phyloP scores from a whole-genome alignment of 1,140 invertebrate genomes.

The Danaus melanippus region DNA sequence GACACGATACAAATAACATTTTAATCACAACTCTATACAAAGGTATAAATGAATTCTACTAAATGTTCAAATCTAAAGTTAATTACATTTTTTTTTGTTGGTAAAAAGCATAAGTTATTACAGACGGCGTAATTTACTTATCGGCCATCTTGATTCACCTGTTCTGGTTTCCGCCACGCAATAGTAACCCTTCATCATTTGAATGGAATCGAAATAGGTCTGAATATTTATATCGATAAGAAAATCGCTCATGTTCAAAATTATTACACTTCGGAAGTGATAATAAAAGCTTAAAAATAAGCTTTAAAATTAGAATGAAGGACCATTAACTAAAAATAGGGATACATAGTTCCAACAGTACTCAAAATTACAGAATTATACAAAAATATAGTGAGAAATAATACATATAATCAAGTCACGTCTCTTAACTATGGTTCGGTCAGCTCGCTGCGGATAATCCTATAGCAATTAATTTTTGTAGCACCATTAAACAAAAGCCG shows the following conservation, averaged over 20 bases:
- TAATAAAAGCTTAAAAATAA: too few species aligned
- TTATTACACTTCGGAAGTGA: too few species aligned
- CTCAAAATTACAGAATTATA: too few species aligned
- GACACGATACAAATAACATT: too few species aligned
- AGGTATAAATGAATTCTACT: too few species aligned
- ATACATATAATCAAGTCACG: constrained; percentile 10
- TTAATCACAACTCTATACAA: too few species aligned
- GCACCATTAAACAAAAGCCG: constrained; percentile 8
- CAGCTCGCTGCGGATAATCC: constrained; percentile 9
- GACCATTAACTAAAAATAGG: too few species aligned
- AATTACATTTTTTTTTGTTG: constrained; percentile 1
- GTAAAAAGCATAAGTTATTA: constrained; percentile 15
- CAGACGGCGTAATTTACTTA: constrained; percentile 43
- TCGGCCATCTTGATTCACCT: constrained; percentile 40
- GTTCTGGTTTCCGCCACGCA: constrained; percentile 32
- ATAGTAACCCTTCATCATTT: constrained; percentile 33
- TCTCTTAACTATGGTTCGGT: constrained; percentile 6
- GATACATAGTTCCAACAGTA: too few species aligned
- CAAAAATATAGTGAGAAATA: constrained; percentile 2
- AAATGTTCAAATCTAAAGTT: too few species aligned
- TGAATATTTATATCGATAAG: constrained; percentile 12
- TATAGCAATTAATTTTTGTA: constrained; percentile 18
- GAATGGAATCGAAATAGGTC: constrained; percentile 14
- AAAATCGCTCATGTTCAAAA: too few species aligned
- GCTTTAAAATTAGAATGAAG: too few species aligned